Percentiles rank a stretch among this genome's conserved stretches.
These are phyloP conservation scores for Philaenus spumarius DNA, from an alignment of 1,140 invertebrate genomes.

Conservation along the genomic window DNA sequence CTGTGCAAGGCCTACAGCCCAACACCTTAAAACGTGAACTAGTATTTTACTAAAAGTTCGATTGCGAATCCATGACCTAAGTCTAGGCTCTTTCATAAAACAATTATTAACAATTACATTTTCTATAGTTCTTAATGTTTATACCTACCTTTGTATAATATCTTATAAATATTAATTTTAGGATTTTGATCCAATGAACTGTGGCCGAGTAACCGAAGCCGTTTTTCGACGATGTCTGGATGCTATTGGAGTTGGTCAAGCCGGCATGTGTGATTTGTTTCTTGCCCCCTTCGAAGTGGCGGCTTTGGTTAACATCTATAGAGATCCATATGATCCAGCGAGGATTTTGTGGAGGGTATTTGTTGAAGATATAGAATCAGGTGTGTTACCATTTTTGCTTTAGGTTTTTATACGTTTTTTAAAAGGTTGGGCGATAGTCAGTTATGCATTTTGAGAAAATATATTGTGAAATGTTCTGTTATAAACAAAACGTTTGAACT, in stretches of 20 bases:
- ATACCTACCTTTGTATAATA: neutral
- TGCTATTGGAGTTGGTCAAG: conserved; percentile 46
- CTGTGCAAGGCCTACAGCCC: no score
- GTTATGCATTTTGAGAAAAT: no score
- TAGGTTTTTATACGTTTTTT: no score
- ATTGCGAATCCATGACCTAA: no score
- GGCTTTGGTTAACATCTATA: conserved; percentile 50
- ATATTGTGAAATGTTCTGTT: no score
- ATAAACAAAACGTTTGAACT: no score
- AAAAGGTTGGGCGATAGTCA: no score
- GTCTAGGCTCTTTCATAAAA: no score
- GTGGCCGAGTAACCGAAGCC: conserved; percentile 52
- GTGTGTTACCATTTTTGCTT: conserved; percentile 37
- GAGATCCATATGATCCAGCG: conserved; percentile 53
- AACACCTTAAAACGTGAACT: no score
- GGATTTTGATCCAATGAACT: conserved; percentile 55
- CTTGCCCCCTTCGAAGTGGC: conserved; percentile 50
- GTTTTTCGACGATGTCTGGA: conserved; percentile 58
- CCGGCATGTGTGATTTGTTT: conserved; percentile 43
- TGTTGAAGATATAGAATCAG: conserved; percentile 59
- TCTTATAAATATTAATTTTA: conserved; percentile 28
- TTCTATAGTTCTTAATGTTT: no score
- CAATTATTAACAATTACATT: no score
- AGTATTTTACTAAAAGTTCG: no score
- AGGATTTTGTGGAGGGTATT: conserved; percentile 61